These are phyloP conservation scores for Artibeus lituratus DNA, from an alignment of 2,797 vertebrate genomes.

Conservation along the genomic window DNA sequence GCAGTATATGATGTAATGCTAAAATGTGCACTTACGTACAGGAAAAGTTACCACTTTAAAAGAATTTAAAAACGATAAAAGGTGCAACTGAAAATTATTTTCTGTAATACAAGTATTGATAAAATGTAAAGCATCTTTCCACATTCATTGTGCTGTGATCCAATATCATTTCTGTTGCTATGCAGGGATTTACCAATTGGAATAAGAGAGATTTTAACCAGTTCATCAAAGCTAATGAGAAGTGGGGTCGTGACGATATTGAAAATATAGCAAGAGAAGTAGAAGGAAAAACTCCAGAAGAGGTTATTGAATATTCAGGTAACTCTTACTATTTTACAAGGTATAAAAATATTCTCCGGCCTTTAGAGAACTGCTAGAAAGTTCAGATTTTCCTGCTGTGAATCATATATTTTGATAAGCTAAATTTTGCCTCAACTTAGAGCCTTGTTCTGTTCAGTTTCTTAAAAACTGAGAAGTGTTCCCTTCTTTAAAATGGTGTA, in stretches of 20 bases:
- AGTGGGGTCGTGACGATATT: conserved; percentile 98
- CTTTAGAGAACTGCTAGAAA: not conserved
- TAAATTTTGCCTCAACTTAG: not conserved
- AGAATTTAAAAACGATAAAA: not conserved
- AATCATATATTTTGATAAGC: not conserved
- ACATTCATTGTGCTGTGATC: not conserved
- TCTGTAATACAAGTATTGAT: not conserved
- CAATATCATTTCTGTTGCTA: conserved; percentile 46
- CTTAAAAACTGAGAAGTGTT: not conserved
- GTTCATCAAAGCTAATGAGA: conserved; percentile 99
- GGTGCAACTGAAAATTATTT: not conserved
- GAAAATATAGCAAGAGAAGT: conserved; percentile 99
- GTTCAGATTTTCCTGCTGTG: not conserved
- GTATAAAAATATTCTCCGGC: not conserved
- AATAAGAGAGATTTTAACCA: conserved; percentile 99
- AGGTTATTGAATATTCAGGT: conserved; percentile 99
- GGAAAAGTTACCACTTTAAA: not conserved
- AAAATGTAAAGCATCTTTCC: not conserved
- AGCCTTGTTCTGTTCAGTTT: not conserved
- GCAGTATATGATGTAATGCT: not conserved
- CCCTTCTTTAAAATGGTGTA: not conserved
- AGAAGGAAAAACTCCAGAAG: conserved; percentile 98
- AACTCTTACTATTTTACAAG: conserved; percentile 52
- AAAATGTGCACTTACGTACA: not conserved
- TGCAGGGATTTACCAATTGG: conserved; percentile 98